These are phyloP conservation scores for Anoura caudifer DNA, from an alignment of 2,113 vertebrate genomes.

Conservation along the genomic window DNA sequence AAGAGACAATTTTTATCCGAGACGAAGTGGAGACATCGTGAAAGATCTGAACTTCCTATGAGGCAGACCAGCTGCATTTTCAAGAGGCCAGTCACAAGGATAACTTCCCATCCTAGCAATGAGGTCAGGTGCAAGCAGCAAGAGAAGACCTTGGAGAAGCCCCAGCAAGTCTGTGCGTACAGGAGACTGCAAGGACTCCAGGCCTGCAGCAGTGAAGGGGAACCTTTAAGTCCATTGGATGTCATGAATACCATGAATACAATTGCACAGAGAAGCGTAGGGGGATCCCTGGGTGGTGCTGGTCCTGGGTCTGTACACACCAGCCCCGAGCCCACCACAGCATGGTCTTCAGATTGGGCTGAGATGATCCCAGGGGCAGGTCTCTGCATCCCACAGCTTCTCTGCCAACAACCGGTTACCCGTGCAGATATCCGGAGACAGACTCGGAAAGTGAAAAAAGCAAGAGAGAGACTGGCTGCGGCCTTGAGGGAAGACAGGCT, in stretches of 20 bases:
- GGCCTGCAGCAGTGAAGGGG: background rate
- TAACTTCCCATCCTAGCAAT: background rate
- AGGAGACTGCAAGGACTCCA: background rate
- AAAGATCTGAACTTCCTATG: background rate
- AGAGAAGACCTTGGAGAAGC: background rate
- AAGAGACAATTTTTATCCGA: background rate
- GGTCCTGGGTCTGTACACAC: background rate
- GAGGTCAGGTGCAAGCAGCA: background rate
- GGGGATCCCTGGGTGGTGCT: fast-evolving
- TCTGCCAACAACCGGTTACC: background rate
- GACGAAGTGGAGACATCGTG: background rate
- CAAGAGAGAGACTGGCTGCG: background rate
- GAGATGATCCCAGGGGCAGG: background rate
- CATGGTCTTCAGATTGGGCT: background rate
- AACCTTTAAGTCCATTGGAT: background rate
- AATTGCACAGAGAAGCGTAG: background rate
- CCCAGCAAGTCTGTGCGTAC: background rate
- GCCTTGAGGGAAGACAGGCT: background rate
- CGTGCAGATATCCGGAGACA: background rate
- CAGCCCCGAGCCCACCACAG: background rate
- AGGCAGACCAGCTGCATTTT: constrained; percentile 6
- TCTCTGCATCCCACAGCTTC: background rate
- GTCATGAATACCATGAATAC: background rate
- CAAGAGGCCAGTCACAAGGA: background rate
- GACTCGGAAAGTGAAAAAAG: background rate